Conservation (phyloP, 2,797 vertebrate species). For the Periophthalmus magnuspinnatus region DNA sequence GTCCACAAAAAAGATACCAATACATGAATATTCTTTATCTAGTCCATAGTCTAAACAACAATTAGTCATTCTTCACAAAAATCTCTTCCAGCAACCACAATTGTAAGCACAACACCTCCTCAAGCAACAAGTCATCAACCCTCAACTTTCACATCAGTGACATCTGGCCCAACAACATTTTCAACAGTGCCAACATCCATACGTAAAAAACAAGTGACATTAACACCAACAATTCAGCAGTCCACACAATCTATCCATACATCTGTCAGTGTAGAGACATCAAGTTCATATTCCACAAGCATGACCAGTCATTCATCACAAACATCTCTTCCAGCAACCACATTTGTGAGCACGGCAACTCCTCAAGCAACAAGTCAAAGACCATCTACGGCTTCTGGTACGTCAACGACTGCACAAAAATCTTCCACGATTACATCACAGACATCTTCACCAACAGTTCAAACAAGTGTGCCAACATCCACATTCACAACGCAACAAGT, state of each 20-base stretch:
- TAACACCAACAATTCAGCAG: not conserved
- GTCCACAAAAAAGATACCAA: too few species aligned
- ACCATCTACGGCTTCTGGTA: not conserved
- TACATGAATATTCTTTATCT: not conserved
- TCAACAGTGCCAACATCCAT: not conserved
- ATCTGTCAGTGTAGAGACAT: fast-evolving
- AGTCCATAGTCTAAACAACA: not conserved
- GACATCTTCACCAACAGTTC: too few species aligned
- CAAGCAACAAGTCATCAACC: not conserved
- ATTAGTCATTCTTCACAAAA: not conserved
- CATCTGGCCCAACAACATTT: too few species aligned
- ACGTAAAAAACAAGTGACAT: not conserved
- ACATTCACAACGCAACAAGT: not conserved
- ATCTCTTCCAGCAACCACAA: not conserved
- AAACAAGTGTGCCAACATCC: not conserved
- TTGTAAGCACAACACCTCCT: not conserved
- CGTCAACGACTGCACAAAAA: not conserved
- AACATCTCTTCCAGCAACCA: not conserved
- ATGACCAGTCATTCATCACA: not conserved
- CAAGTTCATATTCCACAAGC: not conserved
- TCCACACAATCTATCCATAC: fast-evolving
- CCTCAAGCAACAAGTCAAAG: not conserved
- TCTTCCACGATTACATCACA: not conserved
- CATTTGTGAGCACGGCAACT: not conserved
- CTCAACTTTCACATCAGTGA: too few species aligned